Evolutionary conservation across 2,888 invertebrate genomes (phyloP), one percentile per base, ranked within the genome.

Genomic region (Synanthedon formicaeformis): DNA sequence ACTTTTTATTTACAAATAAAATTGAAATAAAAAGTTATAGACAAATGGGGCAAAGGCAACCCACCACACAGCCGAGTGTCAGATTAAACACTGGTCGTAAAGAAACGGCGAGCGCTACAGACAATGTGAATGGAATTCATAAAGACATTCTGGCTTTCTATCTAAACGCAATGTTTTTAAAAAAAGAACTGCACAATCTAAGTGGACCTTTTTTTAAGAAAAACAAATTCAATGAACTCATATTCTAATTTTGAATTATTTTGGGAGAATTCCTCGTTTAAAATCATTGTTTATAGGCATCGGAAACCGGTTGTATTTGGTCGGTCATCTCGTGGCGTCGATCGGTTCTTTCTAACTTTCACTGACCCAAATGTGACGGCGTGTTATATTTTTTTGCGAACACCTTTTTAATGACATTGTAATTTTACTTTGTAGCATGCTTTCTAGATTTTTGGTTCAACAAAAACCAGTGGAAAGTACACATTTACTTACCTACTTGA

Each of bases 281-380:
- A 45, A 45, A 4, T n/a, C 45, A 14, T 45, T 14, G 6, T 45
- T 14, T 45, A 45, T 45, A 60, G 61, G 60, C 57, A 54, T 57
- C 61, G 53, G 55, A 60, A 65, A 77, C 80, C 78, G 78, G 81
- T 81, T 80, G 66, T 68, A 68, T 69, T 73, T 73, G 74, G 73
- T 69, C 75, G 74, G 73, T 69, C 75, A 73, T 80, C 75, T 72
- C 69, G 61, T 64, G 66, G 70, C 62, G 63, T 66, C 67, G 68
- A 63, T 66, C 67, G 68, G 73, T 78, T 81, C 34, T 81, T 81
- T 79, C 76, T 73, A 83, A 83, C 85, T 85, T 85, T 85, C 85
- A 84, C 85, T 68, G 84, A 82, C 85, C 85, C 65, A 74, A 71
- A 73, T 81, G 14, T 49, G 8, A 45, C 14, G n/a, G 14, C 6